Percentiles rank a stretch among this genome's conserved stretches.
These are phyloP conservation scores for Belgica antarctica DNA, from an alignment of 2,888 invertebrate genomes.

Conservation along the genomic window DNA sequence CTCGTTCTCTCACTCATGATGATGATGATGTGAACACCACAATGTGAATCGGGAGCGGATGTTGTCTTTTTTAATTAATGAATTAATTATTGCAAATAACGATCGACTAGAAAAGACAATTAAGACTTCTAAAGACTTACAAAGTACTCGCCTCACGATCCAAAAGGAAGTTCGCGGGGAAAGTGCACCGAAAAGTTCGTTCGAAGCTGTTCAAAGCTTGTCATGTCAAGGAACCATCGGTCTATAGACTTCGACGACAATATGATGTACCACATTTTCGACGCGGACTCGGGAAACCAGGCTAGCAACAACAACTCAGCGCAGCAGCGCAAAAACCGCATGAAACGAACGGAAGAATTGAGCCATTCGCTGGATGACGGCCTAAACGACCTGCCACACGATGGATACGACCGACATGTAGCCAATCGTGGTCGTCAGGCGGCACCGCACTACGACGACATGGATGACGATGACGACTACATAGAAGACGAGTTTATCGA, in stretches of 20 bases:
- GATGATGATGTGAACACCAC: slow-evolving; percentile 5
- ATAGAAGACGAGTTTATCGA: slow-evolving; percentile 32
- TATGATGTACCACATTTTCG: slow-evolving; percentile 40
- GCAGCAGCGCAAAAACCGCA: slow-evolving; percentile 6
- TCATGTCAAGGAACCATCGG: slow-evolving; percentile 31
- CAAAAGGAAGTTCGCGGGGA: not conserved
- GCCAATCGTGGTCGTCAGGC: not conserved
- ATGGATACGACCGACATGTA: slow-evolving; percentile 6
- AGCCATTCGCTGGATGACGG: slow-evolving; percentile 42
- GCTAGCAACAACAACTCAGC: not conserved
- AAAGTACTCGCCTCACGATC: not conserved
- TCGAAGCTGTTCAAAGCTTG: not conserved
- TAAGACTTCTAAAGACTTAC: not conserved
- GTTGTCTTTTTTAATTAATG: slow-evolving; percentile 3
- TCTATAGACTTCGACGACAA: slow-evolving; percentile 15
- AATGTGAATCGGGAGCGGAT: not conserved
- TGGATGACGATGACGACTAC: slow-evolving; percentile 35
- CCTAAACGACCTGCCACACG: slow-evolving; percentile 26
- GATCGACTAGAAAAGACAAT: not conserved
- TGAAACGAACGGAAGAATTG: slow-evolving; percentile 38
- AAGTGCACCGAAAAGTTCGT: not conserved
- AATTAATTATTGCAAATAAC: not conserved
- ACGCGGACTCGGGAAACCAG: slow-evolving; percentile 31
- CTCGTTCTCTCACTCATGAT: not conserved
- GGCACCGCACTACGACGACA: slow-evolving; percentile 8